These are phyloP conservation scores for Diachrysia chrysitis DNA, from an alignment of 2,888 invertebrate species.

Conservation along the genomic window DNA sequence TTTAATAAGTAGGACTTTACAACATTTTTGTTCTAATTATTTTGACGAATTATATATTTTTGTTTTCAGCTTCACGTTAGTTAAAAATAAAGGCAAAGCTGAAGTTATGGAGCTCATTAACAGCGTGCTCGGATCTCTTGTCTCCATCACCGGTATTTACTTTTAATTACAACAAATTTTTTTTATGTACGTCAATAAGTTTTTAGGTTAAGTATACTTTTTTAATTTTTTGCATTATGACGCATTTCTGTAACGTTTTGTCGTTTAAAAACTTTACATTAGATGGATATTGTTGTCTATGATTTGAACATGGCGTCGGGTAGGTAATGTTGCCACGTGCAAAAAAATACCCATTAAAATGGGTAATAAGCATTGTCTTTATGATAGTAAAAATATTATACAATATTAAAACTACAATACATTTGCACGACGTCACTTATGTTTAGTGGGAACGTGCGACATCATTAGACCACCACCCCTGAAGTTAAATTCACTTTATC, in stretches of 20 bases:
- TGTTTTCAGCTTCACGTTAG: constrained; percentile 89
- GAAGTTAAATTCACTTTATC: too few relatives aligned
- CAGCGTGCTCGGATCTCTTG: constrained; percentile 95
- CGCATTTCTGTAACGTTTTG: not conserved
- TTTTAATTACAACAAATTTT: not conserved
- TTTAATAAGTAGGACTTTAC: too few relatives aligned
- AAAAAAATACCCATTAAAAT: not conserved
- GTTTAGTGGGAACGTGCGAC: too few relatives aligned
- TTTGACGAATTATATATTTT: too few relatives aligned
- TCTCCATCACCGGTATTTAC: constrained; percentile 93
- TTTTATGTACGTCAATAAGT: not conserved
- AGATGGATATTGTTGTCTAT: not conserved
- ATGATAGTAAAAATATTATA: too few relatives aligned
- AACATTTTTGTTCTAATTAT: too few relatives aligned
- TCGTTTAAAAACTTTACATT: not conserved
- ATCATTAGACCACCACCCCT: too few relatives aligned
- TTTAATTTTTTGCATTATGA: not conserved
- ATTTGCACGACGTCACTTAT: too few relatives aligned
- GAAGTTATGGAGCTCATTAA: constrained; percentile 96
- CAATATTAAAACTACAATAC: too few relatives aligned
- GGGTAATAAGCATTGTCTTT: not conserved
- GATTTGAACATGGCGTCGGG: not conserved
- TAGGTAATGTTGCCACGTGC: not conserved
- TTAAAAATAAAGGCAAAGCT: constrained; percentile 92
- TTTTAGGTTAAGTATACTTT: not conserved